A percentile compares a stretch with the other conserved stretches of the same genome.
Conservation (phyloP, 2,888 invertebrate species). For the Drosophila formosana region DNA sequence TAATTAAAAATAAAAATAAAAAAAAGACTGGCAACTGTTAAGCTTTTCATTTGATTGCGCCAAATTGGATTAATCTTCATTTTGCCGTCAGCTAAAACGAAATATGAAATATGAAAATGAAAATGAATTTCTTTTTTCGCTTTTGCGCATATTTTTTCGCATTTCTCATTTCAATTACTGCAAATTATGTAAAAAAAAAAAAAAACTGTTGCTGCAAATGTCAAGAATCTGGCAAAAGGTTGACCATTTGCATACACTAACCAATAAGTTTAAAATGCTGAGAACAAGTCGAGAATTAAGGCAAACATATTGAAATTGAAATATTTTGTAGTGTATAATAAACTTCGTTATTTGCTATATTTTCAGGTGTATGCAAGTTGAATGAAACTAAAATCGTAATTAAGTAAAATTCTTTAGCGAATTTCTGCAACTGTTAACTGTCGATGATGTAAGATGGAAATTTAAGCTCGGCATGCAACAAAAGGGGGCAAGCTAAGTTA, state of each 20-base stretch:
- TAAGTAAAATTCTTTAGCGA: neutral
- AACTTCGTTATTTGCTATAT: neutral
- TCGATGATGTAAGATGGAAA: conserved; percentile 41
- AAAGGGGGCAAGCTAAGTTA: conserved; percentile 6
- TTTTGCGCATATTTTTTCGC: conserved; percentile 33
- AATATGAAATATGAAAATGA: conserved; percentile 58
- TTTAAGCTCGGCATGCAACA: conserved; percentile 19
- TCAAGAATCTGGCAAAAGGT: conserved; percentile 14
- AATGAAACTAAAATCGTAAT: neutral
- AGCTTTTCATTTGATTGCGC: conserved; percentile 63
- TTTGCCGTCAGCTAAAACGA: conserved; percentile 43
- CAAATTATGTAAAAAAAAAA: conserved; percentile 43
- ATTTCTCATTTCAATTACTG: conserved; percentile 75
- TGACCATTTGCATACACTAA: conserved; percentile 4
- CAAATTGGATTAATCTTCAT: conserved; percentile 53
- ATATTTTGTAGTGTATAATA: neutral
- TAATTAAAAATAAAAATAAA: conserved; percentile 45
- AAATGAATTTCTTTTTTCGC: conserved; percentile 57
- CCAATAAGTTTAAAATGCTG: neutral
- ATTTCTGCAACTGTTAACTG: conserved; percentile 13
- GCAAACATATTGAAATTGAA: neutral
- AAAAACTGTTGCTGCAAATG: conserved; percentile 37
- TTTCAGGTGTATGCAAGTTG: neutral
- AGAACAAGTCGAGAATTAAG: neutral
- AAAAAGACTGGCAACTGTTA: conserved; percentile 30